Percentiles rank a stretch among this genome's conserved stretches.
Conservation (phyloP, 30 jellyfish, hydroid and myxozoan species). For the Catostylus mosaicus region DNA sequence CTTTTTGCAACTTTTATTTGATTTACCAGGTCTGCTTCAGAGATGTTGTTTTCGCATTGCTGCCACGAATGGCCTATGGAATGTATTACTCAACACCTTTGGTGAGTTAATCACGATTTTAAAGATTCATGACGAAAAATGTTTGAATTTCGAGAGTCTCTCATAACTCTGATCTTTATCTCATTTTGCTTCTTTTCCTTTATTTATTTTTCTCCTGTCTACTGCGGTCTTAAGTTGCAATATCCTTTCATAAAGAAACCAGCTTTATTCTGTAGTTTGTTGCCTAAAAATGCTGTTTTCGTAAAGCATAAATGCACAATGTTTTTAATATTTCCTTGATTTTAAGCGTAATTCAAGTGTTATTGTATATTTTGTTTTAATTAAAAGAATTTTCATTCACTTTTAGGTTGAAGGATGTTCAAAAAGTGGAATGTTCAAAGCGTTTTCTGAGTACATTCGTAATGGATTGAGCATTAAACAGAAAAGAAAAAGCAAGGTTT, state of each 20-base stretch:
- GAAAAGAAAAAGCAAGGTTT: constrained; percentile 44
- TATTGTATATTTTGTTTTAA: not conserved
- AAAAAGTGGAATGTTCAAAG: constrained; percentile 63
- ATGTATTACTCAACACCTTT: constrained; percentile 79
- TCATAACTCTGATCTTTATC: not conserved
- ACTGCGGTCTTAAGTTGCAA: too few species aligned
- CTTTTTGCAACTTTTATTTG: not conserved
- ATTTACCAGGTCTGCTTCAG: constrained; percentile 76
- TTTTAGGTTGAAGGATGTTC: constrained; percentile 73
- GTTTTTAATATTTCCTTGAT: too few species aligned
- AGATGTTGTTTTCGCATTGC: constrained; percentile 73
- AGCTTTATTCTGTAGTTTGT: too few species aligned
- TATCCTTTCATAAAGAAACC: too few species aligned
- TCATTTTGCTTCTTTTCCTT: not conserved
- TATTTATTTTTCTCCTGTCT: too few species aligned
- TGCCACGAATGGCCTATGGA: constrained; percentile 84
- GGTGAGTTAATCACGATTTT: constrained; percentile 72
- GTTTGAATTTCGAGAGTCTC: too few species aligned
- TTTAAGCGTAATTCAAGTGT: not conserved
- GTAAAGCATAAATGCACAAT: too few species aligned
- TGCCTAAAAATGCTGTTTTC: too few species aligned
- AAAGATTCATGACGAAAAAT: too few species aligned
- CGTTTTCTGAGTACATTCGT: constrained; percentile 48
- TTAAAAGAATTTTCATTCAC: not conserved
- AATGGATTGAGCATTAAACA: constrained; percentile 51